Percentiles rank a stretch among this genome's conserved stretches.
These are phyloP conservation scores for Thysanoteuthis rhombus DNA, from an alignment of 2,888 invertebrate species.

Conservation along the genomic window DNA sequence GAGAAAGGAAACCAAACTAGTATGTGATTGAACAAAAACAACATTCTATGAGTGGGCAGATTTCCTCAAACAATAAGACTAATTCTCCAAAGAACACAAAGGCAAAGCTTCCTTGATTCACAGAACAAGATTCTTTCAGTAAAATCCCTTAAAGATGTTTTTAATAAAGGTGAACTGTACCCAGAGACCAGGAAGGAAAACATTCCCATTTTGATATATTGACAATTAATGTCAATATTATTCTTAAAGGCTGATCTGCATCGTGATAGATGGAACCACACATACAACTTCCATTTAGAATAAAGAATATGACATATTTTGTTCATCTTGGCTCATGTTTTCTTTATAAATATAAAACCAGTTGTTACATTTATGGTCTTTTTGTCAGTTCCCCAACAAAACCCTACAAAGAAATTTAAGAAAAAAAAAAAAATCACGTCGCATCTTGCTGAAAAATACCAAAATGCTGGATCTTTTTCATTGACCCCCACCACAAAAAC, in stretches of 20 bases:
- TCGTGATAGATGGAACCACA: no score
- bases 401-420: no score
- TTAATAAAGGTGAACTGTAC: background rate
- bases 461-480: no score
- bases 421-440: no score
- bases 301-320: background rate
- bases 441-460: no score
- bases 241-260: background rate
- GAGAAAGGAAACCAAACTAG: background rate
- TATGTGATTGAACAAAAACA: background rate
- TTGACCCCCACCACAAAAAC: no score
- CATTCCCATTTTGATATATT: background rate
- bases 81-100: background rate
- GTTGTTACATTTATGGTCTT: background rate
- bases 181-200: background rate
- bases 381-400: no score
- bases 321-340: background rate
- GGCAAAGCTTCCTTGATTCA: background rate
- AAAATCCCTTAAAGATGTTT: background rate
- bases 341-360: background rate
- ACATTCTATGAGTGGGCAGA: background rate
- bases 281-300: background rate
- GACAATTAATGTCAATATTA: background rate
- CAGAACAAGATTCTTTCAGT: background rate
- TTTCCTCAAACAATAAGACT: background rate